These are phyloP conservation scores for Mythimna loreyi DNA, from an alignment of 2,888 invertebrate genomes.

Conservation along the genomic window DNA sequence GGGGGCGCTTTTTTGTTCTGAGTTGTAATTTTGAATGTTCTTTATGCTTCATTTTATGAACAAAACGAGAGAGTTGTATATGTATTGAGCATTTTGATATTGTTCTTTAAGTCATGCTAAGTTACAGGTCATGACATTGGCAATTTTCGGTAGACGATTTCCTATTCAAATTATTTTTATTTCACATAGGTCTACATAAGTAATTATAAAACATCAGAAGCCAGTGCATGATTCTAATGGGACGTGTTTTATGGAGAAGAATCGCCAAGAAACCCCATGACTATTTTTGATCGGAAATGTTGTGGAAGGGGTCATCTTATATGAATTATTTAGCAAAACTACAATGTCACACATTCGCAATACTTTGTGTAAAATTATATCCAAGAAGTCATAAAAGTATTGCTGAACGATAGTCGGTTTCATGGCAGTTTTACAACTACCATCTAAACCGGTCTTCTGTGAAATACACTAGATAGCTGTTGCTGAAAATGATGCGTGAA, in stretches of 20 bases:
- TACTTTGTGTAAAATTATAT: slow-evolving; percentile 32
- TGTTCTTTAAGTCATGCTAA: neutral
- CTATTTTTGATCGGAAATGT: no score
- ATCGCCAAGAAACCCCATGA: no score
- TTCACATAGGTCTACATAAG: no score
- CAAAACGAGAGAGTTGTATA: neutral
- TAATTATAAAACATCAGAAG: no score
- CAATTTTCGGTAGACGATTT: neutral
- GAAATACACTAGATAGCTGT: slow-evolving; percentile 53
- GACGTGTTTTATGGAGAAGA: no score
- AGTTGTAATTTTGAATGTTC: slow-evolving; percentile 16
- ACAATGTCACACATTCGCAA: slow-evolving; percentile 28
- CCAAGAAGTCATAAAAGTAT: slow-evolving; percentile 45
- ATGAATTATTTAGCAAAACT: neutral
- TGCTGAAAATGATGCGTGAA: slow-evolving; percentile 54
- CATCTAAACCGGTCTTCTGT: slow-evolving; percentile 34
- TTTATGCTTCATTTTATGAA: neutral
- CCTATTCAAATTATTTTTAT: no score
- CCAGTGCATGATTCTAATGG: no score
- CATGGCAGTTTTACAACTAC: slow-evolving; percentile 51
- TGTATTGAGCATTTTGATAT: neutral
- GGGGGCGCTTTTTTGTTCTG: slow-evolving; percentile 21
- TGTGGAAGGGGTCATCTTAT: neutral
- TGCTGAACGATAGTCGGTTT: slow-evolving; percentile 37
- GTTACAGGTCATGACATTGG: neutral